Evolutionary conservation across 2,113 vertebrate species (phyloP), one percentile per base, ranked within the genome.

Genomic region (Brachyhypopomus occidentalis): DNA sequence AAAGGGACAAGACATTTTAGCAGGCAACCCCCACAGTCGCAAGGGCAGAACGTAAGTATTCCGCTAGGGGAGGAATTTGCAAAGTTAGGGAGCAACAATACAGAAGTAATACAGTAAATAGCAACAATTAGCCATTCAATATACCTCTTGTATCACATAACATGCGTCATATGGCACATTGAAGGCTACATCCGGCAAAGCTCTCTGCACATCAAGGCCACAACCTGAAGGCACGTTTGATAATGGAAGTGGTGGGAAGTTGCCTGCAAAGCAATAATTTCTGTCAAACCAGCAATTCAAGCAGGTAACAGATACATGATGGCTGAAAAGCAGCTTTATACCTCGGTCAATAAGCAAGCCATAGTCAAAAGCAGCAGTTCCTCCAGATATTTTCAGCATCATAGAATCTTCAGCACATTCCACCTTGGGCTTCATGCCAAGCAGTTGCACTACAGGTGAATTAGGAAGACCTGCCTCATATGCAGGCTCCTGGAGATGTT

Each of bases 101-200:
- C 23, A 20, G 36, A 7, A 30, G 19, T 1, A 38, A 3, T 66
- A 2, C 0, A 34, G 22, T 30, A 67, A 4, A 30, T 11, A 52
- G 30, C 30, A 30, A 30, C 3, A 30, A 30, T 30, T 30, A 30
- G 30, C 3, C 16, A 17, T 25, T 36, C 3, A 58, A 38, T 86
- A 20, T 67, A 92, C 92, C 90, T 93, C 84, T 11, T 85, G 72
- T 3, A 78, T 3, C 1, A 92, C 80, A 62, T 92, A 93, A 76
- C 92, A 94, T 2, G 92, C 92, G 79, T 91, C 79, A 66, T 92
- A 92, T 62, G 92, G 91, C 6, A 90, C 90, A 38, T 78, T 73
- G 4, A 93, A 85, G 60, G 89, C 75, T 59, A 90, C 72, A 30
- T 89, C 85, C 30, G 58, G 77, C 22, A 0, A 79, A 9, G 88